Base-by-base conservation (phyloP, 2,888 invertebrate genomes). In the Malthinus seriepunctatus region DNA sequence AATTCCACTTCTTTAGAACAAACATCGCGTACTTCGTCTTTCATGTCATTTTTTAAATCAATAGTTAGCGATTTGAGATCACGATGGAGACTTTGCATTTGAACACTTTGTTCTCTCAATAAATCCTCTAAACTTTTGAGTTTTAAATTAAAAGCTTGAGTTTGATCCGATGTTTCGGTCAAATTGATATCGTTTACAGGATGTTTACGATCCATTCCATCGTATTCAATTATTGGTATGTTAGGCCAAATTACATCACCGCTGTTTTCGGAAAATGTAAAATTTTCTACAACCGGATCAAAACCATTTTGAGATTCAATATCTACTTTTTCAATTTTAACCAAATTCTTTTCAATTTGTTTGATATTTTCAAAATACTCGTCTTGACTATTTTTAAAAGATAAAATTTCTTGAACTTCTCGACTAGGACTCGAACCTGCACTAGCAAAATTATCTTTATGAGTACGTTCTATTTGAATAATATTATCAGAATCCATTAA, bases 401-500 rank as follows among this genome's bases (percentile, higher is more conserved):
- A 87, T 76, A 95, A 82, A 67, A 95, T 95, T 80, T 94, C 90
- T 74, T 92, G 88, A 14, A 95, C 95, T 80, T 95, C 95, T 14
- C 93, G 83, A 70, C 93, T 93, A 4, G 95, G 93, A 76, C 93
- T 93, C 60, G 93, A 93, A 9, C 91, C 91, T n/a, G 89, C 91
- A 50, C 92, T 92, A 1, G 88, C 86, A 65, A 84, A 80, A 71
- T 82, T 83, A 67, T 78, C 66, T 56, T 68, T 67, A 34, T 55
- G 63, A 6, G 61, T 63, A 45, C 65, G 65, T 44, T 66, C 65
- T 44, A 74, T 75, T 34, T 59, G 56, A 6, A 55, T 37, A 11
- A 57, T 51, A 14, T 58, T 45, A 12, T 62, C 52, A 15, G 55
- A 32, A 48, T 77, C 76, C 6, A 73, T 73, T 9, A 75, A 64